These are phyloP conservation scores for Neodiprion fabricii DNA, from an alignment of 1,140 invertebrate species.

Conservation along the genomic window DNA sequence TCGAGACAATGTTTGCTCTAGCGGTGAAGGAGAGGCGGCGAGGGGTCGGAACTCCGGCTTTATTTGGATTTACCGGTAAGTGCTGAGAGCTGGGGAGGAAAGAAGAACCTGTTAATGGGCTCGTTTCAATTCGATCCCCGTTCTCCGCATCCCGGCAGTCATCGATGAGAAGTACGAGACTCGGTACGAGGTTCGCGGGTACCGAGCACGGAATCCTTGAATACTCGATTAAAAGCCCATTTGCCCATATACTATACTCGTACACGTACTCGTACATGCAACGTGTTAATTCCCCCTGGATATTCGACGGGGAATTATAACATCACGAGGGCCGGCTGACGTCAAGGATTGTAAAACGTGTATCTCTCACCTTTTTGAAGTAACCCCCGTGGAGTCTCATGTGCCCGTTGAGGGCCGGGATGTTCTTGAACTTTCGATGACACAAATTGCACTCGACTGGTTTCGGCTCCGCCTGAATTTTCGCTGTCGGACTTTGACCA, in stretches of 20 bases:
- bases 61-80: slow-evolving; percentile 22
- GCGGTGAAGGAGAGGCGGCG: slow-evolving; percentile 15
- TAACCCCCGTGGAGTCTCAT: slow-evolving; percentile 97
- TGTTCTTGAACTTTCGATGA: slow-evolving; percentile 94
- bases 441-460: slow-evolving; percentile 95
- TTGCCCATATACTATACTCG: not conserved
- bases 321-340: slow-evolving; percentile 10
- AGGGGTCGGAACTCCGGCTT: slow-evolving; percentile 6
- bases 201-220: no score
- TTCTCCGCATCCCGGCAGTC: slow-evolving; percentile 16
- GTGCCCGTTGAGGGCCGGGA: slow-evolving; percentile 95
- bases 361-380: slow-evolving; percentile 82
- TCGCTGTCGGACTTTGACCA: slow-evolving; percentile 48
- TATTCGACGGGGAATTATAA: slow-evolving; percentile 8
- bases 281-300: not conserved
- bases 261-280: no score
- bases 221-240: not conserved
- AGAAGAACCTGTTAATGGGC: slow-evolving; percentile 60
- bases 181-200: not conserved
- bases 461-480: slow-evolving; percentile 69
- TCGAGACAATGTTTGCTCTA: slow-evolving; percentile 57
- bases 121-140: slow-evolving; percentile 57
- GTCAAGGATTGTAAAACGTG: not conserved
- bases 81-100: slow-evolving; percentile 31
- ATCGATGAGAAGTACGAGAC: not conserved